These are phyloP conservation scores for Latrodectus elegans DNA, from an alignment of 2,888 invertebrate genomes.

Conservation along the genomic window DNA sequence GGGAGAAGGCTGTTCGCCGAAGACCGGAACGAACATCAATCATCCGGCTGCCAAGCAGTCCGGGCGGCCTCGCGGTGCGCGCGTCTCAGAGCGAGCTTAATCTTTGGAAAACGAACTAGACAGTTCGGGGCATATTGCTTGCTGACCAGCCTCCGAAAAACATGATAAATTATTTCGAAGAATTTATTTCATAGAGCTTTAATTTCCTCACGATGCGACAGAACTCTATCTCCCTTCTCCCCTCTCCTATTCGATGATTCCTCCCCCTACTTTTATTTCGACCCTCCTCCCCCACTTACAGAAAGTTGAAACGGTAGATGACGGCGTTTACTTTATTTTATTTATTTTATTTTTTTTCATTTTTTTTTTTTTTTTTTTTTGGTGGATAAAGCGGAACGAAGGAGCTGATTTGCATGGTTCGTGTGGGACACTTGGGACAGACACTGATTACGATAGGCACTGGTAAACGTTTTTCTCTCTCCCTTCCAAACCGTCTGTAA, in stretches of 20 bases:
- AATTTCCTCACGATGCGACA: conserved; percentile 69
- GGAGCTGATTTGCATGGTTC: conserved; percentile 59
- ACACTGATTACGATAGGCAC: conserved; percentile 62
- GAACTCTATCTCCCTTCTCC: conserved; percentile 36
- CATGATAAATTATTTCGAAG: conserved; percentile 70
- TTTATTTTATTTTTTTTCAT: conserved; percentile 15
- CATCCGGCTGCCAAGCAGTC: conserved; percentile 67
- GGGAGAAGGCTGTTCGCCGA: conserved; percentile 19
- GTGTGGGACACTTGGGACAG: conserved; percentile 36
- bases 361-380: conserved; percentile 13
- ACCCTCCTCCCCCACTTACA: not conserved
- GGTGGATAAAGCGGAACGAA: not conserved
- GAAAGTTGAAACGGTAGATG: conserved; percentile 43
- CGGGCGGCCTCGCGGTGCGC: conserved; percentile 32
- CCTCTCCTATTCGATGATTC: conserved; percentile 29
- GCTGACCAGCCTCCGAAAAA: conserved; percentile 65
- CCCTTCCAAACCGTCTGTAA: conserved; percentile 35
- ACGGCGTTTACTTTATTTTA: conserved; percentile 18
- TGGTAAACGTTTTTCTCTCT: conserved; percentile 47
- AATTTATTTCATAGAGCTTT: conserved; percentile 70
- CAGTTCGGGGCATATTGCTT: conserved; percentile 68
- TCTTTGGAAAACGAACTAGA: conserved; percentile 69
- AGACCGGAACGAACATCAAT: conserved; percentile 67
- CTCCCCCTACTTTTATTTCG: conserved; percentile 1
- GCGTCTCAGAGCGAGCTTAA: conserved; percentile 50